These are phyloP conservation scores for Peromyscus californicus DNA, from an alignment of 2,113 vertebrate genomes.

Conservation along the genomic window DNA sequence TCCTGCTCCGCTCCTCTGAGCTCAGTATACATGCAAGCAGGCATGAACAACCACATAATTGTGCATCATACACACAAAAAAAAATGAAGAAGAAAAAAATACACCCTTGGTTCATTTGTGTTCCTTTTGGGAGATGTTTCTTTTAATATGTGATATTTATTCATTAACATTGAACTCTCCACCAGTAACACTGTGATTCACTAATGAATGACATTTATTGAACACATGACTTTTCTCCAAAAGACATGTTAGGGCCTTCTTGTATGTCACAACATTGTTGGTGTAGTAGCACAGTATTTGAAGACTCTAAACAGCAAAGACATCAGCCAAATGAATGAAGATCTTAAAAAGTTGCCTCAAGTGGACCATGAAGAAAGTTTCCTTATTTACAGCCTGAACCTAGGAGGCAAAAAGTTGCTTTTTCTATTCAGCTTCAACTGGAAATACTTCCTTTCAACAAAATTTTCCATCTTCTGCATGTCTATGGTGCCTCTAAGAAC, in stretches of 20 bases:
- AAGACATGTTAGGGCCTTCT: background rate
- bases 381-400: background rate
- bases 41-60: background rate
- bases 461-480: background rate
- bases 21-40: background rate
- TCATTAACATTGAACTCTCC: background rate
- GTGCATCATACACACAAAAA: background rate
- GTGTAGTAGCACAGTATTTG: background rate
- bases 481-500: background rate
- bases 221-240: background rate
- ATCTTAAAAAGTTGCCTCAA: background rate
- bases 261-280: background rate
- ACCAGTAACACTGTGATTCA: background rate
- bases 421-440: background rate
- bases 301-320: background rate
- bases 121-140: background rate
- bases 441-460: fast-evolving
- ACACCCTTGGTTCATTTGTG: background rate
- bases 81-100: background rate
- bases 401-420: background rate
- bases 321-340: background rate
- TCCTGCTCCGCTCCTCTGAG: background rate
- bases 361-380: background rate
- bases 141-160: background rate
- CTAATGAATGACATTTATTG: background rate